A percentile compares a stretch with the other conserved stretches of the same genome.
Conservation (phyloP, 1,140 invertebrate species). For the Hylaeus volcanicus region DNA sequence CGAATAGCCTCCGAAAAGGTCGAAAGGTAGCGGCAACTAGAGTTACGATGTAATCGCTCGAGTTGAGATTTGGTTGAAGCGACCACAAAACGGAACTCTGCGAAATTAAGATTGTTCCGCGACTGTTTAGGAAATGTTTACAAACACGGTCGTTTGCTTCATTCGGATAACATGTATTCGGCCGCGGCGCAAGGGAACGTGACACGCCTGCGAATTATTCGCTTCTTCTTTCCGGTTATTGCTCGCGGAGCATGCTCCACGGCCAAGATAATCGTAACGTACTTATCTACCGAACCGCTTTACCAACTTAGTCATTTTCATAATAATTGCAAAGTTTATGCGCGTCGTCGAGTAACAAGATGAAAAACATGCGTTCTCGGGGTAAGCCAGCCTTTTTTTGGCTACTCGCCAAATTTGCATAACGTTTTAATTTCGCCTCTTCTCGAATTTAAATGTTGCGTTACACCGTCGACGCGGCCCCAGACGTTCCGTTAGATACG, state of each 20-base stretch:
- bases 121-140: constrained; percentile 22
- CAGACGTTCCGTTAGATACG: background rate
- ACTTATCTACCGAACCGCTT: background rate
- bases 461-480: background rate
- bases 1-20: background rate
- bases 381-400: background rate
- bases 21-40: background rate
- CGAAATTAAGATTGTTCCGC: constrained; percentile 27
- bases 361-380: background rate
- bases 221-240: background rate
- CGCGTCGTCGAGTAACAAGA: background rate
- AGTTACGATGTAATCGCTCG: too few species aligned
- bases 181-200: too few species aligned
- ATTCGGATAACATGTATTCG: background rate
- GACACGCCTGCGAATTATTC: background rate
- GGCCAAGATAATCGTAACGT: background rate
- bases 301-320: too few species aligned
- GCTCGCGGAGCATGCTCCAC: background rate
- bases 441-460: background rate
- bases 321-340: background rate
- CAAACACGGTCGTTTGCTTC: constrained; percentile 2
- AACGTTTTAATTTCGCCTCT: background rate
- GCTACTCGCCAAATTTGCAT: background rate
- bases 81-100: background rate
- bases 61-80: background rate